Percentiles rank a stretch among this genome's conserved stretches.
phyloP scores from a whole-genome alignment of 2,888 invertebrate genomes.

The Andrena camellia region DNA sequence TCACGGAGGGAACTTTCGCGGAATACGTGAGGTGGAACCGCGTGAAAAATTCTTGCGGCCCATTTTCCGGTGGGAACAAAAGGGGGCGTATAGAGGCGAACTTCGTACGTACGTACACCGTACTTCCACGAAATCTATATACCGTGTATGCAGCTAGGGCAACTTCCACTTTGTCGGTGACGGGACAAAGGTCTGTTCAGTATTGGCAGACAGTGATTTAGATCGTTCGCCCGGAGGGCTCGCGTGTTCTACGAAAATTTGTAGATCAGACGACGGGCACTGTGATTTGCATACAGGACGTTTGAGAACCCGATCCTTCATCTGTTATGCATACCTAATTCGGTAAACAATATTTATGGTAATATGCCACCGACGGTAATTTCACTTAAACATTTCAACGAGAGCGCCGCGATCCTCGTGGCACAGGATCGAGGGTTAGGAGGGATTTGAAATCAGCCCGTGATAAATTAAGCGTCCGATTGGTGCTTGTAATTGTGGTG shows the following conservation, averaged over 20 bases:
- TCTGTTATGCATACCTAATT: slow-evolving; percentile 55
- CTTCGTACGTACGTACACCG: slow-evolving; percentile 49
- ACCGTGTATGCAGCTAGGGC: slow-evolving; percentile 54
- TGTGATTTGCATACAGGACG: slow-evolving; percentile 56
- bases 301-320: slow-evolving; percentile 49
- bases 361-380: slow-evolving; percentile 40
- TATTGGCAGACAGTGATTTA: slow-evolving; percentile 69
- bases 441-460: not conserved
- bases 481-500: too few species aligned
- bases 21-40: slow-evolving; percentile 71
- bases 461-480: too few species aligned
- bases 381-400: slow-evolving; percentile 37
- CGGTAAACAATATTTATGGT: slow-evolving; percentile 60
- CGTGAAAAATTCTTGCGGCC: slow-evolving; percentile 72
- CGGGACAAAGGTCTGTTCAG: slow-evolving; percentile 56
- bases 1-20: slow-evolving; percentile 57
- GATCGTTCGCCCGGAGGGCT: slow-evolving; percentile 55
- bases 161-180: slow-evolving; percentile 66
- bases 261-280: slow-evolving; percentile 45
- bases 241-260: slow-evolving; percentile 60
- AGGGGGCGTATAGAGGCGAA: slow-evolving; percentile 39
- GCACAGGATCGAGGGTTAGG: not conserved
- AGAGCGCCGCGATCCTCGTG: not conserved
- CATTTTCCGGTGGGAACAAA: slow-evolving; percentile 69
- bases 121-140: slow-evolving; percentile 67